Base-by-base conservation (phyloP, 23 tunicate species). In the Corella eumyota region DNA sequence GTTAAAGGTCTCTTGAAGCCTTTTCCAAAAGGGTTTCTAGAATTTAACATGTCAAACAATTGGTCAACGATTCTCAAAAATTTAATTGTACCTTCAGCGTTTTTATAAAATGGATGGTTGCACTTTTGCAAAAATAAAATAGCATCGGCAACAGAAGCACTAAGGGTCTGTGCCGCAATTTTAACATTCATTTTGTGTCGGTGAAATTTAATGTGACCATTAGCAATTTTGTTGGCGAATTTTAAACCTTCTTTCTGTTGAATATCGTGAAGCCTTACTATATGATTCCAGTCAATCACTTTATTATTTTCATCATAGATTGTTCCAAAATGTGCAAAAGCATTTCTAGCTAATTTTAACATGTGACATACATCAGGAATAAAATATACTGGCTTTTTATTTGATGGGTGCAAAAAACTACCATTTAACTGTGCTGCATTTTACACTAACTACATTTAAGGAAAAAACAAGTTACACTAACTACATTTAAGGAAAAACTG, bases 141-240 rank as follows among this genome's bases (percentile, higher is more conserved):
- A 25, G 74, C 74, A 68, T 68, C 62, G 19, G 74, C 74, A 1
- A 68, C 74, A 1, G 32, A 22, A n/a, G 50, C 25, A 38, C 74
- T 68, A 1, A 68, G 31, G 17, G 63, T 34, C 29, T 54, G 74
- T 4, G 62, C 74, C 3, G 74, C 74, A 52, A 68, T n/a, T 15
- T 68, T 68, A 15, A 68, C 74, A 1, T 68, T 54, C 74, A 68
- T 68, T 55, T 68, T 62, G 35, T 68, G 74, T 34, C 55, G 49
- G 2, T 33, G 17, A n/a, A 26, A 66, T 2, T 46, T 23, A 1
- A 66, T 47, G 30, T 66, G 71, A 1, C 36, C 35, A 7, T 4
- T 5, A 3, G 32, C 32, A 1, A 66, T 36, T 26, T 49, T 48
- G 36, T 66, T 66, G 11, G 29, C 57, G 6, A 66, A 25, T 7